Conservation (phyloP, 2,888 invertebrate genomes). For the Mesorhabditis spiculigera region DNA sequence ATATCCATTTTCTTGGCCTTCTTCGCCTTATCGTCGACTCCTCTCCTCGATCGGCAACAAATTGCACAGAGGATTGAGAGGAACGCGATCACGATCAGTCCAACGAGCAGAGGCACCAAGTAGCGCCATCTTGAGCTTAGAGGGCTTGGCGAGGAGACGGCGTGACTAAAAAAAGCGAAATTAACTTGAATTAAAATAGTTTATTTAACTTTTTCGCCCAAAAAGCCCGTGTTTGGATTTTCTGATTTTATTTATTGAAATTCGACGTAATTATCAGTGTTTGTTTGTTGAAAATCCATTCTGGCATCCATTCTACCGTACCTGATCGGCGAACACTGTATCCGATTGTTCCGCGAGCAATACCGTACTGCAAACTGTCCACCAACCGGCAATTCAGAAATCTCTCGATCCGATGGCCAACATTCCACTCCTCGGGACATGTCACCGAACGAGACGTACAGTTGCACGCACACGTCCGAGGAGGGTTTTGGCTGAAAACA, state of each 20-base stretch:
- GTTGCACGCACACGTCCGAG: conserved; percentile 26
- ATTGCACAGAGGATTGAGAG: conserved; percentile 15
- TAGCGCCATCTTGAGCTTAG: conserved; percentile 12
- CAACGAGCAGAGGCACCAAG: conserved; percentile 24
- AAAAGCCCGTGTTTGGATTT: too few relatives aligned
- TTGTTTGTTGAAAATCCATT: background rate
- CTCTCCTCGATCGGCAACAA: conserved; percentile 10
- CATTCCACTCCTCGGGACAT: conserved; percentile 36
- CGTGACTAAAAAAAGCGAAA: background rate
- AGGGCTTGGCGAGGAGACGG: conserved; percentile 1
- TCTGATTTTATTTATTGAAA: background rate
- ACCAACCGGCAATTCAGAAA: conserved; percentile 20
- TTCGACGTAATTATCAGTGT: background rate
- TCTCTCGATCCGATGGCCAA: conserved; percentile 24
- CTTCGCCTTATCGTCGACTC: background rate
- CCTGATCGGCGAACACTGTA: conserved; percentile 24
- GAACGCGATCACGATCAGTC: conserved; percentile 20
- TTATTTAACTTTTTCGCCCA: too few relatives aligned
- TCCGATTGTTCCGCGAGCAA: conserved; percentile 20
- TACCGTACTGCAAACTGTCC: conserved; percentile 32
- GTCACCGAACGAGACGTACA: conserved; percentile 30
- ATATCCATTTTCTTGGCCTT: background rate
- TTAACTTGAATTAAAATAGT: too few relatives aligned
- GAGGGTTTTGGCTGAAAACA: conserved; percentile 29
- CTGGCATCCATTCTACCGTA: background rate